Evolutionary conservation across 2,888 invertebrate genomes (phyloP).

Genomic region (Euproctis similis): DNA sequence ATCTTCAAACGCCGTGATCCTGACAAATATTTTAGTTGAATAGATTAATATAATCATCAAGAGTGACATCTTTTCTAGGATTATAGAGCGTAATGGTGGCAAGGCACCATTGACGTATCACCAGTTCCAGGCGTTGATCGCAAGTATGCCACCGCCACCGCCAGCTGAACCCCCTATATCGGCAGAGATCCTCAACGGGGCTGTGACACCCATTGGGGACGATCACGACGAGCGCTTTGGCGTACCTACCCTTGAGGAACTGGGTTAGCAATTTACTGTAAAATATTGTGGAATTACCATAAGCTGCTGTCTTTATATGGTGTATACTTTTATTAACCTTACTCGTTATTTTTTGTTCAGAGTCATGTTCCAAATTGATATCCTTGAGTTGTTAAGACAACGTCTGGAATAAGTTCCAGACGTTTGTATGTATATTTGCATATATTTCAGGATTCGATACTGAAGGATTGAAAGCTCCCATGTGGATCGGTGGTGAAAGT

Average conservation of each 20-base stretch:
- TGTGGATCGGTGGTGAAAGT: constrained; percentile 88
- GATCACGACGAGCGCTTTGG: constrained; percentile 90
- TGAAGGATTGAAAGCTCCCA: constrained; percentile 80
- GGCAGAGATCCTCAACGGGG: constrained; percentile 71
- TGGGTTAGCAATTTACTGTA: constrained; percentile 80
- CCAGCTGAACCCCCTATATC: constrained; percentile 77
- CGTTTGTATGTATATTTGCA: background rate
- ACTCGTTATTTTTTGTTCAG: too few species aligned
- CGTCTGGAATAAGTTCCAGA: too few species aligned
- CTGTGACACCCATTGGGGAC: constrained; percentile 80
- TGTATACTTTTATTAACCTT: too few species aligned
- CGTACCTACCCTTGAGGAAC: constrained; percentile 89
- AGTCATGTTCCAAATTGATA: too few species aligned
- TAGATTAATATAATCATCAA: too few species aligned
- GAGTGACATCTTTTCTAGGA: constrained; percentile 58
- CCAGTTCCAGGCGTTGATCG: constrained; percentile 87
- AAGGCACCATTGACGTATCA: constrained; percentile 90
- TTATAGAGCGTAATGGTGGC: constrained; percentile 87
- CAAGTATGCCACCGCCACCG: constrained; percentile 84
- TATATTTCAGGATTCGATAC: constrained; percentile 82
- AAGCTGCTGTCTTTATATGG: too few species aligned
- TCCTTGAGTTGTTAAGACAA: too few species aligned
- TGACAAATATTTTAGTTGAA: too few species aligned
- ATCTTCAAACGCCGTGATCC: too few species aligned
- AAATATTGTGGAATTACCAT: too few species aligned